A percentile compares a stretch with the other conserved stretches of the same genome.
phyloP scores from a whole-genome alignment of 2,888 invertebrate species.

The Formica aserva region DNA sequence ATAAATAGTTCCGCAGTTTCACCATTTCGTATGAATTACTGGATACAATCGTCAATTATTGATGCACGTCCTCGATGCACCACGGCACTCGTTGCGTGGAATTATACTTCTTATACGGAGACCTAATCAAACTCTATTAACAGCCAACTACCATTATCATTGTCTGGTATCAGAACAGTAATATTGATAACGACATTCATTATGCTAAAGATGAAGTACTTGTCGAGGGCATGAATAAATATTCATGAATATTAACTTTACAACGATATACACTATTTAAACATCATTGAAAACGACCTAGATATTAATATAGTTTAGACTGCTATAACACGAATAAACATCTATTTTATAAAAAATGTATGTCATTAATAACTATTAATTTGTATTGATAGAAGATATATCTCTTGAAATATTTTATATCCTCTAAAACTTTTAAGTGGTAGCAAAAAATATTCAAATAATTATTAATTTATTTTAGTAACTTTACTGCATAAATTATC shows the following conservation, averaged over 20 bases:
- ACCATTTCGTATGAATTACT: slow-evolving; percentile 8
- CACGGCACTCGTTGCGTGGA: slow-evolving; percentile 15
- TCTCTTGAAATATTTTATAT: background rate
- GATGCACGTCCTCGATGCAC: slow-evolving; percentile 32
- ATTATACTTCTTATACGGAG: slow-evolving; percentile 7
- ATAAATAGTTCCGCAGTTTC: slow-evolving; percentile 38
- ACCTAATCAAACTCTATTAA: slow-evolving; percentile 47
- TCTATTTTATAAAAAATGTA: background rate
- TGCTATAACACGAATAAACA: background rate
- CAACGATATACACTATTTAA: background rate
- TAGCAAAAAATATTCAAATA: background rate
- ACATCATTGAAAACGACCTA: background rate
- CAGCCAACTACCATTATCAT: slow-evolving; percentile 1
- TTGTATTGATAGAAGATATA: background rate
- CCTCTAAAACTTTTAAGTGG: background rate
- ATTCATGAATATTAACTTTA: background rate
- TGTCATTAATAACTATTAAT: background rate
- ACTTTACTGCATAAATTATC: background rate
- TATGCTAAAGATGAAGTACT: slow-evolving; percentile 10
- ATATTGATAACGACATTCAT: slow-evolving; percentile 26
- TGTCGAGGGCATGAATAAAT: background rate
- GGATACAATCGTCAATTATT: slow-evolving; percentile 49
- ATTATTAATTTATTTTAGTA: background rate
- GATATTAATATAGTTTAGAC: background rate
- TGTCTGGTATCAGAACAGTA: slow-evolving; percentile 1